Evolutionary conservation across 2,888 invertebrate species (phyloP).

Genomic region (Melinopterus prodromus): DNA sequence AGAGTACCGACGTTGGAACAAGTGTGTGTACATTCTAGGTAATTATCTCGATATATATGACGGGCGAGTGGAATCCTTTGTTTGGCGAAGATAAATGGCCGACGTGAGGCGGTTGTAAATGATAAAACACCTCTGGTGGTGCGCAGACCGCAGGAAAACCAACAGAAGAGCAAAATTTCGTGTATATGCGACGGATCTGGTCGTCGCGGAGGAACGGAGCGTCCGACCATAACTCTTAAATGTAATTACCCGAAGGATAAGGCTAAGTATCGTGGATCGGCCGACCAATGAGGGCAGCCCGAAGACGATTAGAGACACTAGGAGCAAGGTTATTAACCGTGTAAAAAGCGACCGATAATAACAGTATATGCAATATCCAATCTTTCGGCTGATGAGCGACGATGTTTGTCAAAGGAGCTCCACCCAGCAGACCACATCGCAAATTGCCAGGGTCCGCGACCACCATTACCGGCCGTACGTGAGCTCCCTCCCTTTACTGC

Average conservation of each 20-base stretch:
- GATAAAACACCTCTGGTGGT: slow-evolving; percentile 12
- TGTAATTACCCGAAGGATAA: slow-evolving; percentile 38
- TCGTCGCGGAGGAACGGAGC: neutral
- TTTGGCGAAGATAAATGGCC: slow-evolving; percentile 20
- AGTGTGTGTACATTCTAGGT: slow-evolving; percentile 4
- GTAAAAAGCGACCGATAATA: slow-evolving; percentile 52
- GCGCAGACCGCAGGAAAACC: neutral
- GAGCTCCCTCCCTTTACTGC: slow-evolving; percentile 49
- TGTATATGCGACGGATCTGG: neutral
- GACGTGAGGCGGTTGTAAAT: slow-evolving; percentile 10
- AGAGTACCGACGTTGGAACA: neutral
- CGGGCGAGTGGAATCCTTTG: slow-evolving; percentile 9
- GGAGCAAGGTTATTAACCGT: slow-evolving; percentile 48
- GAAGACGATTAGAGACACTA: slow-evolving; percentile 43
- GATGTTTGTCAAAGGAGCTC: slow-evolving; percentile 51
- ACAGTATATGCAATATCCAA: slow-evolving; percentile 54
- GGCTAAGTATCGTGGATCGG: slow-evolving; percentile 31
- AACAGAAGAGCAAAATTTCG: neutral
- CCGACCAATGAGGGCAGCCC: slow-evolving; percentile 36
- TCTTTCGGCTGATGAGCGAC: slow-evolving; percentile 53
- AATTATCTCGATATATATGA: slow-evolving; percentile 4
- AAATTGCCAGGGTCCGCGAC: slow-evolving; percentile 51
- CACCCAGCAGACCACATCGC: slow-evolving; percentile 47
- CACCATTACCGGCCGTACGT: slow-evolving; percentile 54
- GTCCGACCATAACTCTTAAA: slow-evolving; percentile 37